Conservation (phyloP, 1,140 invertebrate genomes). For the Ceratosolen solmsi region DNA sequence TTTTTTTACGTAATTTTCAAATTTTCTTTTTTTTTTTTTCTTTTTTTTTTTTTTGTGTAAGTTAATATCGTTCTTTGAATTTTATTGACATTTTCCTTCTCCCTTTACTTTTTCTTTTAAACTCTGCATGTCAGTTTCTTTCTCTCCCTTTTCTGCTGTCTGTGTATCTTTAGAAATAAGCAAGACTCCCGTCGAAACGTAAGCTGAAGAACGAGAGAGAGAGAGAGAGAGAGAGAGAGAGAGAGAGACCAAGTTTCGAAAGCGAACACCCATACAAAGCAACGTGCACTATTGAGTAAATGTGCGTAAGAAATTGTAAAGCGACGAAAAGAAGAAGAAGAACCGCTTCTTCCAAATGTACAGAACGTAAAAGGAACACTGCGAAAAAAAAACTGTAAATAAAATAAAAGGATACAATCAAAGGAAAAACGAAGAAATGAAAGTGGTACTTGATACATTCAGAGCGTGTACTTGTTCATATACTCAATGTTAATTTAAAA, state of each 20-base stretch:
- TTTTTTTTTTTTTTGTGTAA: not conserved
- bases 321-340: no score
- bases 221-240: no score
- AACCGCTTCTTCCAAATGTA: no score
- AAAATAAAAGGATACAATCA: not conserved
- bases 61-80: not conserved
- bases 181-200: constrained; percentile 12
- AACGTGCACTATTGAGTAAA: no score
- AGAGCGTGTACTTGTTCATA: not conserved
- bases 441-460: not conserved
- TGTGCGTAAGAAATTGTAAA: no score
- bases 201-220: not conserved
- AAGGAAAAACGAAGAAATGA: not conserved
- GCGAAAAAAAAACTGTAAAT: no score
- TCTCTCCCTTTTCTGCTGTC: not conserved
- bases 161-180: constrained; percentile 26
- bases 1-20: not conserved
- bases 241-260: no score
- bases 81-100: not conserved
- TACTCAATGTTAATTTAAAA: no score
- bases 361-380: no score
- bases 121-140: not conserved
- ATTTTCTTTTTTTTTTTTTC: not conserved
- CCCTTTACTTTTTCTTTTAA: not conserved
- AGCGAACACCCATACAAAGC: no score